Base-by-base conservation (phyloP, 2,113 vertebrate genomes). In the Haplochromis vanheusdeni region DNA sequence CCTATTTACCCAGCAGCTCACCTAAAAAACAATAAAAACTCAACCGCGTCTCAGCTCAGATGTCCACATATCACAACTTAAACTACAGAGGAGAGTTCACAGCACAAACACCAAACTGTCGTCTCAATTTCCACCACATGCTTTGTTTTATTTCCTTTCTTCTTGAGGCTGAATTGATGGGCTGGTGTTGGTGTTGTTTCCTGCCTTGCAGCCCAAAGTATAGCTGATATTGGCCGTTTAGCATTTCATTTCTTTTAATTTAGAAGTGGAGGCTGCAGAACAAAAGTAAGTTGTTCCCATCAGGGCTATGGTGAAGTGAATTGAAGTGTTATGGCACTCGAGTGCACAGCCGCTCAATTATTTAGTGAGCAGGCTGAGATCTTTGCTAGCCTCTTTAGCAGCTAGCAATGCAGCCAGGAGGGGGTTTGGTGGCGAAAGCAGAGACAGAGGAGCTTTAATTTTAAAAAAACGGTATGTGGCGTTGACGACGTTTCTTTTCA, bases 321-420 rank as follows among this genome's bases (percentile, higher is more conserved):
- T 83, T 87, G 88, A 90, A 92, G 92, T 87, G 92, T 94, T 83
- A 89, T 91, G 92, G 88, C 84, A 81, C 68, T 89, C 45, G 12
- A 92, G 83, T 86, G 89, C 89, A 86, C 83, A 5, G 14, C 0
- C 68, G 80, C 85, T 95, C 87, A 94, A 95, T 95, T 84, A 95
- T 95, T 95, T 79, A 95, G 73, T 21, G 11, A 84, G 33, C 6
- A 7, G 4, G 79, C 58, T 49, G 81, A 80, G 79, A 82, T n/a
- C 89, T 88, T 87, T 70, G 91, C 85, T 92, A 86, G 89, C 73
- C 4, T n/a, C 49, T 51, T 84, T 42, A 60, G 91, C 80, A 60
- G 89, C 62, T 79, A 79, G 52, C 77, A 45, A 81, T 55, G 51
- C 12, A 14, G 77, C 33, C 62, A 12, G 31, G 52, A 60, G 62